These are phyloP conservation scores for Axinella damicornis DNA, from an alignment of 37 sponge, comb jelly and placozoan genomes.

Conservation along the genomic window DNA sequence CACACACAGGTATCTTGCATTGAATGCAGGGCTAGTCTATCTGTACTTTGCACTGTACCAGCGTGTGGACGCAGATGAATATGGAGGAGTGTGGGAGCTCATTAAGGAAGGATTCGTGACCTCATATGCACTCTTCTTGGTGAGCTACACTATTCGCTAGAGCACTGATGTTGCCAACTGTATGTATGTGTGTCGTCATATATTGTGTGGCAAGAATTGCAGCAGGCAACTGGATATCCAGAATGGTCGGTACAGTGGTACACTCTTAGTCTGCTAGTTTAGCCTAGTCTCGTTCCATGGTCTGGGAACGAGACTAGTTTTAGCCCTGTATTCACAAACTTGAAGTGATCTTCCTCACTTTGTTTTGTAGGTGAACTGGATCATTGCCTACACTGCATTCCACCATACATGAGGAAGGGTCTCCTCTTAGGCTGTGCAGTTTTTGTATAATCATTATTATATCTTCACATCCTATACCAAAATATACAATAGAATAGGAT, in stretches of 20 bases:
- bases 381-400: conserved; percentile 52
- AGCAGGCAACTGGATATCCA: too few relatives aligned
- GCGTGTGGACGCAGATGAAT: conserved; percentile 85
- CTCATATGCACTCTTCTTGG: conserved; percentile 90
- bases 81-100: conserved; percentile 90
- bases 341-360: neutral
- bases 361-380: conserved; percentile 62
- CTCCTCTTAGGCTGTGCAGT: neutral
- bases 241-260: too few relatives aligned
- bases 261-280: too few relatives aligned
- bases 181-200: too few relatives aligned
- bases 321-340: neutral
- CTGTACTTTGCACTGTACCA: conserved; percentile 79
- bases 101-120: conserved; percentile 95
- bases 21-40: conserved; percentile 62
- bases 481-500: too few relatives aligned
- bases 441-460: neutral
- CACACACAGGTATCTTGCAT: conserved; percentile 66
- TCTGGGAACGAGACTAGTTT: neutral
- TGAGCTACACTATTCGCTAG: conserved; percentile 5
- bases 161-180: too few relatives aligned
- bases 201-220: too few relatives aligned
- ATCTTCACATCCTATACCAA: too few relatives aligned
- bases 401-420: neutral
- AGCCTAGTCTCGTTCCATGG: too few relatives aligned